A percentile compares a stretch with the other conserved stretches of the same genome.
Evolutionary conservation across 2,113 vertebrate species (phyloP).

Genomic region (Xyliphius kryptos): DNA sequence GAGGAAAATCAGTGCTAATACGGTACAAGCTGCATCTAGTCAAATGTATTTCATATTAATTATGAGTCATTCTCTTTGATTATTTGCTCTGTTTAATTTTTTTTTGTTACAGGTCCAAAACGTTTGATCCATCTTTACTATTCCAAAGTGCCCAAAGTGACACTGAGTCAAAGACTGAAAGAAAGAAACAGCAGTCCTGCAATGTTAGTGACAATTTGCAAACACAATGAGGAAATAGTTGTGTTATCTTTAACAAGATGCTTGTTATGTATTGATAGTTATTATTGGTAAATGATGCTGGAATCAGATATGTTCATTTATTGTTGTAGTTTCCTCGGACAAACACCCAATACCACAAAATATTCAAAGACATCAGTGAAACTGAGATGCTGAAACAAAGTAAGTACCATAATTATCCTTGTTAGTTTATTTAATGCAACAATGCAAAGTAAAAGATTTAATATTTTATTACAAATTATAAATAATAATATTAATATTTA

Average conservation of each 20-base stretch:
- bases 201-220: constrained; percentile 65
- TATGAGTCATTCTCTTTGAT: no score
- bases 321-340: constrained; percentile 78
- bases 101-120: constrained; percentile 71
- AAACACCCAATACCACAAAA: constrained; percentile 90
- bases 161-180: constrained; percentile 70
- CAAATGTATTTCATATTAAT: no score
- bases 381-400: constrained; percentile 86
- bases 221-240: not conserved
- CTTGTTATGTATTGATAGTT: not conserved
- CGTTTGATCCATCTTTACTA: constrained; percentile 60
- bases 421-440: no score
- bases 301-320: constrained; percentile 33
- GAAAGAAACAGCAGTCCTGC: constrained; percentile 79
- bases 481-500: no score
- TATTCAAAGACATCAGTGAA: constrained; percentile 84
- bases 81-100: no score
- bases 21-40: constrained; percentile 7
- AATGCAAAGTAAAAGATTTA: no score
- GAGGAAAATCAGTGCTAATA: constrained; percentile 54
- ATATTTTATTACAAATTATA: no score
- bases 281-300: not conserved
- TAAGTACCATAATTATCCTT: constrained; percentile 65
- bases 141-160: constrained; percentile 56
- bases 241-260: not conserved